Percentiles rank a stretch among this genome's conserved stretches.
Conservation (phyloP, 2,797 vertebrate genomes). For the Chrysocyon brachyurus region DNA sequence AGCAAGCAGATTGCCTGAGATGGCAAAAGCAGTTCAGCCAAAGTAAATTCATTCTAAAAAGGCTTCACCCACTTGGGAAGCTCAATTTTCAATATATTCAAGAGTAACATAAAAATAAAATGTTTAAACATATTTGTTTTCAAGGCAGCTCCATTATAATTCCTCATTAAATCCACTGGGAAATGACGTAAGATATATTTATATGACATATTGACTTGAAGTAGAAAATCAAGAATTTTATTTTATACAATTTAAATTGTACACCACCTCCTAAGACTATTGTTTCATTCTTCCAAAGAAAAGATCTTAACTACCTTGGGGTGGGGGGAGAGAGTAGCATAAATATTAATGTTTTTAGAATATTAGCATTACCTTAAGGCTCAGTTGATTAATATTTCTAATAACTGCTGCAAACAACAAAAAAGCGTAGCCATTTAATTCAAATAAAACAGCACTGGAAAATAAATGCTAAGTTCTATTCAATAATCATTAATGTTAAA, state of each 20-base stretch:
- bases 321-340: neutral
- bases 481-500: constrained; percentile 40
- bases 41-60: neutral
- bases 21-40: neutral
- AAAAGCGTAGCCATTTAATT: constrained; percentile 3
- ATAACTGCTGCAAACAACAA: neutral
- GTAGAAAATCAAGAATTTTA: neutral
- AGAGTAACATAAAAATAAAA: neutral
- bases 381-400: constrained; percentile 58
- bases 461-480: constrained; percentile 47
- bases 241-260: neutral
- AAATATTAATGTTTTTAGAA: constrained; percentile 76
- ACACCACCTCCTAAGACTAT: neutral
- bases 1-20: neutral
- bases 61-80: neutral
- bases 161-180: neutral
- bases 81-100: constrained; percentile 36
- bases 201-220: neutral
- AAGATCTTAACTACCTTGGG: neutral
- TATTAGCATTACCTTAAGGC: constrained; percentile 7
- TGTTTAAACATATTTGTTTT: neutral
- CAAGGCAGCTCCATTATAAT: neutral
- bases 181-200: neutral
- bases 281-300: neutral
- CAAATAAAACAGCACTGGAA: constrained; percentile 52